Evolutionary conservation across 2,797 vertebrate genomes (phyloP).

Genomic region (Anniella stebbinsi): DNA sequence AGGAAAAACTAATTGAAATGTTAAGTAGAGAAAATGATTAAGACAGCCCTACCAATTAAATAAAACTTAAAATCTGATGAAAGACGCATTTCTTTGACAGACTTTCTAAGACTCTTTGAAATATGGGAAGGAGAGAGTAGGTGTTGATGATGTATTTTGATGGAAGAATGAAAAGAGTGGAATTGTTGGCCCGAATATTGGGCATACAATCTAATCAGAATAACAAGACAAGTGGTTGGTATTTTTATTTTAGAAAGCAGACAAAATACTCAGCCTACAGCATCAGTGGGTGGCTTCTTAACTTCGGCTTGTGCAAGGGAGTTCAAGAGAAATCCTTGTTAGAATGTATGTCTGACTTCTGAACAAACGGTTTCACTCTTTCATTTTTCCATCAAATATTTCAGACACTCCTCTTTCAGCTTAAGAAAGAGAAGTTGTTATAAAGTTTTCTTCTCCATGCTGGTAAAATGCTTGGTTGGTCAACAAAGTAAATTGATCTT

Average conservation of each 20-base stretch:
- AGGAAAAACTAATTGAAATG: slow-evolving; percentile 50
- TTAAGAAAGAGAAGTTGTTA: slow-evolving; percentile 12
- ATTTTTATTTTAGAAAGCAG: neutral
- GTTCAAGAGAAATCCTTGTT: slow-evolving; percentile 19
- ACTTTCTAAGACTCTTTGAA: slow-evolving; percentile 44
- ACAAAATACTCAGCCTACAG: neutral
- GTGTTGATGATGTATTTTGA: slow-evolving; percentile 54
- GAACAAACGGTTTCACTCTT: neutral
- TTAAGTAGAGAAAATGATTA: slow-evolving; percentile 51
- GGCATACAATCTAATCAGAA: slow-evolving; percentile 48
- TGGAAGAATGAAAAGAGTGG: slow-evolving; percentile 49
- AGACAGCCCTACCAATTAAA: slow-evolving; percentile 43
- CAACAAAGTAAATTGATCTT: slow-evolving; percentile 47
- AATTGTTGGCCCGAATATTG: slow-evolving; percentile 49
- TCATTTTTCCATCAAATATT: slow-evolving; percentile 12
- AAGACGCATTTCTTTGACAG: slow-evolving; percentile 51
- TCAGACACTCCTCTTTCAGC: neutral
- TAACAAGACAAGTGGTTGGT: slow-evolving; percentile 13
- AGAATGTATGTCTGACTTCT: neutral
- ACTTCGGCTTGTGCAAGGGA: slow-evolving; percentile 36
- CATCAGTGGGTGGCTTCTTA: slow-evolving; percentile 5
- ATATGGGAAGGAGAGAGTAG: slow-evolving; percentile 24
- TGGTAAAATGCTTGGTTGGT: slow-evolving; percentile 49
- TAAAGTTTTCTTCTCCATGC: slow-evolving; percentile 11
- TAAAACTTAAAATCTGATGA: slow-evolving; percentile 48